Evolutionary conservation across 2,888 invertebrate genomes (phyloP), one percentile per base, ranked within the genome.

Genomic region (Harmothoe impar): DNA sequence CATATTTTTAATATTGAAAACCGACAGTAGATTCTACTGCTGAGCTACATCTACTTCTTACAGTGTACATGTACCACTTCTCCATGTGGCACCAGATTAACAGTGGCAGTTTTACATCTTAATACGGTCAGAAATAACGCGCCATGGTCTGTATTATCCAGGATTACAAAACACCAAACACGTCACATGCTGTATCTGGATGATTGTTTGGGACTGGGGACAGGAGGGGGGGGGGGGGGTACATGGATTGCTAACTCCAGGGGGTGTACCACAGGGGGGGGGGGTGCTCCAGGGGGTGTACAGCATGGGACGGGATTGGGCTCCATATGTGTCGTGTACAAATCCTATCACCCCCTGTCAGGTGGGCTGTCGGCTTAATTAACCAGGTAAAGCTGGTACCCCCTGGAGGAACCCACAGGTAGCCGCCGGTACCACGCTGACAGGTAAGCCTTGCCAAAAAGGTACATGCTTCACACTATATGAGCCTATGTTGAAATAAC

Each of bases 161-260:
- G 62, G 62, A n/a, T 62, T 62, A 62, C 20, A 62, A 62, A n/a
- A 62, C 62, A 62, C 62, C 62, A 62, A 62, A 62, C 62, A 62
- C 15, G 62, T 62, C 62, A 62, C 62, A 62, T 20, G 62, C 43
- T 62, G 20, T 20, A 62, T 20, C 3, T n/a, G 12, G 20, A 62
- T n/a, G 62, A 62, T n/a, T 62, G n/a, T 62, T n/a, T 7, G 12
- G 23, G 20, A n/a, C 7, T 3, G 7, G 12, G 0, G 15, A 7
- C 1, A 12, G 62, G 0, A 15, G 62, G 20, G 7, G 62, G 62
- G 23, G 20, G 15, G n/a, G 62, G 62, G 23, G 23, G 62, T 1
- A 20, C 3, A 20, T n/a, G 62, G 62, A 62, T 43, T 43, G 3
- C 5, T 43, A 43, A 43, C 10, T 43, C 43, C 43, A 10, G 43